Percentiles rank a stretch among this genome's conserved stretches.
Evolutionary conservation across 30 jellyfish, hydroid and myxozoan genomes (phyloP).

Genomic region (Chironex yamaguchii): DNA sequence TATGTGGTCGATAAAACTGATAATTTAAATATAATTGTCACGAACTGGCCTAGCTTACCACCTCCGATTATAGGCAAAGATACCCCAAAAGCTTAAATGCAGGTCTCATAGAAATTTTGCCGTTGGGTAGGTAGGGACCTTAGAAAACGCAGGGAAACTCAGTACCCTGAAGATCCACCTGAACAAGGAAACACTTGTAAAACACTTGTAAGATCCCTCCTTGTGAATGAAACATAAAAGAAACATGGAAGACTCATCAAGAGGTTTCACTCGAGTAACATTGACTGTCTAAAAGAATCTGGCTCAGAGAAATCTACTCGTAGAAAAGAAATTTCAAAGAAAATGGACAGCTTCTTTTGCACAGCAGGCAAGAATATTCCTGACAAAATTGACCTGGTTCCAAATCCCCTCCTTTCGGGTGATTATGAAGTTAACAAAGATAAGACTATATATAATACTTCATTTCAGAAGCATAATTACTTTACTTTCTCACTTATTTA

Average conservation of each 20-base stretch:
- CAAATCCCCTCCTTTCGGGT: conserved; percentile 6
- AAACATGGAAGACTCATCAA: conserved; percentile 20
- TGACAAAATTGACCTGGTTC: neutral
- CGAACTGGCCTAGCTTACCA: conserved; percentile 43
- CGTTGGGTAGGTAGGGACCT: conserved; percentile 38
- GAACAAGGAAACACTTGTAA: too few relatives aligned
- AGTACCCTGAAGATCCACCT: too few relatives aligned
- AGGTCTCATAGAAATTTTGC: conserved; percentile 33
- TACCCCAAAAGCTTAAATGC: conserved; percentile 34
- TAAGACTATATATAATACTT: conserved; percentile 2
- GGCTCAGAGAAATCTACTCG: neutral
- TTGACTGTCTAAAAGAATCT: conserved; percentile 28
- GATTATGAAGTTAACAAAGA: conserved; percentile 2
- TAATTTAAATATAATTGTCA: conserved; percentile 19
- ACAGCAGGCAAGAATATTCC: conserved; percentile 7
- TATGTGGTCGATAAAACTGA: conserved; percentile 23
- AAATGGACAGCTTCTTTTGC: too few relatives aligned
- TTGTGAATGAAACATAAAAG: conserved; percentile 3
- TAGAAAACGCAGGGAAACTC: conserved; percentile 23
- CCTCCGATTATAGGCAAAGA: conserved; percentile 26
- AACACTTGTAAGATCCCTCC: conserved; percentile 14
- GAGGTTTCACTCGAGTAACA: conserved; percentile 15
- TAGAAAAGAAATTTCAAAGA: conserved; percentile 8
- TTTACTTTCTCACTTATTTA: too few relatives aligned
- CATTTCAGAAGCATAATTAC: too few relatives aligned